Percentiles rank a stretch among this genome's conserved stretches.
Conservation (phyloP, 1,140 invertebrate genomes). For the Orchesella cincta region DNA sequence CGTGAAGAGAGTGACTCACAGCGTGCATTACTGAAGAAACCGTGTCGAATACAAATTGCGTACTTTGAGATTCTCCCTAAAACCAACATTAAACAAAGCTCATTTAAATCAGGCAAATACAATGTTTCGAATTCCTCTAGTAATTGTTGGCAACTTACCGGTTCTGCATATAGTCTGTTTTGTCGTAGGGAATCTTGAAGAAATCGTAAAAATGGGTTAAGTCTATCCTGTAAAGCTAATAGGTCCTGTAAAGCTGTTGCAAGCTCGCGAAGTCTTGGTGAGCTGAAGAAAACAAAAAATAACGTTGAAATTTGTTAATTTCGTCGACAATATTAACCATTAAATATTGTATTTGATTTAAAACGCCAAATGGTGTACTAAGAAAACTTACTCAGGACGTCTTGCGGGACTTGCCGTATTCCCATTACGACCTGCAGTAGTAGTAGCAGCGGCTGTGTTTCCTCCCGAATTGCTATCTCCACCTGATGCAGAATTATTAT, state of each 20-base stretch:
- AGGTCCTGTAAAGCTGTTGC: constrained; percentile 37
- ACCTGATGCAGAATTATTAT: not conserved
- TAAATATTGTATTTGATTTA: constrained; percentile 25
- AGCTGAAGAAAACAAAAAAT: too few relatives aligned
- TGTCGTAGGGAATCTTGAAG: constrained; percentile 44
- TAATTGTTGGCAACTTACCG: constrained; percentile 21
- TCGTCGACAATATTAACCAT: too few relatives aligned
- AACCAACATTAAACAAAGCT: constrained; percentile 24
- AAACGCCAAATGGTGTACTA: constrained; percentile 28
- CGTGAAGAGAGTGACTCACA: constrained; percentile 82
- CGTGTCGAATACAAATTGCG: constrained; percentile 68
- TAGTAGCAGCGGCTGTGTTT: not conserved
- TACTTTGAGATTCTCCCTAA: constrained; percentile 52
- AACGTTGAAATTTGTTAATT: too few relatives aligned
- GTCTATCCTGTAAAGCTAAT: constrained; percentile 39
- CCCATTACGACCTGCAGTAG: not conserved
- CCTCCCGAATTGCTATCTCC: not conserved
- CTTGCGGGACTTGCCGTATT: constrained; percentile 28
- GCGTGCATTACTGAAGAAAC: constrained; percentile 79
- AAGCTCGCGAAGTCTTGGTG: constrained; percentile 44
- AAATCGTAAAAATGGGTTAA: constrained; percentile 43
- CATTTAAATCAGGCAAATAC: not conserved
- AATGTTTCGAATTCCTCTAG: constrained; percentile 21
- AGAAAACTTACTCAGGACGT: constrained; percentile 44
- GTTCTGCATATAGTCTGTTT: constrained; percentile 37